Percentiles rank a stretch among this genome's conserved stretches.
Evolutionary conservation across 1,140 invertebrate genomes (phyloP).

Genomic region (Argopecten irradians): DNA sequence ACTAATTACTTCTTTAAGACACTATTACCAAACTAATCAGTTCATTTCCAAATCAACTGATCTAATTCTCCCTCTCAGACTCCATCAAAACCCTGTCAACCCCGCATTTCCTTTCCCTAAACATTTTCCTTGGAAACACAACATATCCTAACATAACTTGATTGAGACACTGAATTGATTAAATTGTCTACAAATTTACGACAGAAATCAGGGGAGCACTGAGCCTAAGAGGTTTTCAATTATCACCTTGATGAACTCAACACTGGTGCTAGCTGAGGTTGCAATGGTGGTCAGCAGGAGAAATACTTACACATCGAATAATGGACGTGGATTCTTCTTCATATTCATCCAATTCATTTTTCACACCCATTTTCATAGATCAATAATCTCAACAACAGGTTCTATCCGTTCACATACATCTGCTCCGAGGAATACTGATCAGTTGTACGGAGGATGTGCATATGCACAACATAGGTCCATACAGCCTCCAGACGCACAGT

Average conservation of each 20-base stretch:
- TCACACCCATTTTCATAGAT: slow-evolving; percentile 6
- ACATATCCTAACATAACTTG: background rate
- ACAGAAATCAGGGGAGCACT: background rate
- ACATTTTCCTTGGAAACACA: background rate
- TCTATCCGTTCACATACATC: background rate
- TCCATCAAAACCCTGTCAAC: background rate
- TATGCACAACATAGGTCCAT: background rate
- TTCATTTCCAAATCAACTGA: background rate
- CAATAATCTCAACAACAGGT: background rate
- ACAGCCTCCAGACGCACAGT: background rate
- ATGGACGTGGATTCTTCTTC: slow-evolving; percentile 34
- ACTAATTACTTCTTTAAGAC: background rate
- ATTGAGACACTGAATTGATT: background rate
- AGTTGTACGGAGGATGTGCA: background rate
- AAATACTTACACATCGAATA: slow-evolving; percentile 38
- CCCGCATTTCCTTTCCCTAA: background rate
- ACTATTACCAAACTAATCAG: background rate
- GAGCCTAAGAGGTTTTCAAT: background rate
- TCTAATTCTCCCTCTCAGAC: background rate
- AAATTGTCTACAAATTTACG: background rate
- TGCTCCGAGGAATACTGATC: background rate
- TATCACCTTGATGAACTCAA: background rate
- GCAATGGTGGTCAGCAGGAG: background rate
- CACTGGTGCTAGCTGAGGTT: background rate
- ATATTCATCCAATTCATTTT: slow-evolving; percentile 32